These are phyloP conservation scores for Limenitis camilla DNA, from an alignment of 2,888 invertebrate genomes.

Conservation along the genomic window DNA sequence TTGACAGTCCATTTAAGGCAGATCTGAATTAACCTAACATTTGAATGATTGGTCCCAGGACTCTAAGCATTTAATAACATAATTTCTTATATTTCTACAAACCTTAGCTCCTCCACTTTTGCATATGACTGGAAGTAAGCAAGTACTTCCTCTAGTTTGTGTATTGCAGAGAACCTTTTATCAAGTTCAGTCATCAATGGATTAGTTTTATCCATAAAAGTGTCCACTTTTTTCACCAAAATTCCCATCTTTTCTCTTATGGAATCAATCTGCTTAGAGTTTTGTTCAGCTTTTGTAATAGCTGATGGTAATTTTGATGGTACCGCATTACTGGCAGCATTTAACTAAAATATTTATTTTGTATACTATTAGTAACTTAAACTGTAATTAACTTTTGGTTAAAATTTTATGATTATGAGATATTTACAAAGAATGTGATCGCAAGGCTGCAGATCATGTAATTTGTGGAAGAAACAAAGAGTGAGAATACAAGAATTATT, in stretches of 20 bases:
- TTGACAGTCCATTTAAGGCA: too few relatives aligned
- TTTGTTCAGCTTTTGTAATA: conserved; percentile 76
- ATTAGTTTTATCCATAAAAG: conserved; percentile 53
- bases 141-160: conserved; percentile 74
- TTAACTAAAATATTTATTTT: conserved; percentile 61
- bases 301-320: conserved; percentile 77
- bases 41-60: too few relatives aligned
- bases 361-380: background rate
- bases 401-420: too few relatives aligned
- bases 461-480: too few relatives aligned
- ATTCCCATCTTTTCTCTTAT: conserved; percentile 64
- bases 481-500: too few relatives aligned
- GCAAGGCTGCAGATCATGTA: too few relatives aligned
- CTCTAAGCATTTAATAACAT: too few relatives aligned
- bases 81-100: background rate
- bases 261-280: conserved; percentile 62
- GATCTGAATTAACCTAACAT: too few relatives aligned
- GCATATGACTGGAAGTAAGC: conserved; percentile 81
- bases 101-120: conserved; percentile 83
- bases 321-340: conserved; percentile 76
- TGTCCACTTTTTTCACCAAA: conserved; percentile 50
- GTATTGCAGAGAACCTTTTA: conserved; percentile 58
- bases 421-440: too few relatives aligned
- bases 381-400: background rate
- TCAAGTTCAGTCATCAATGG: conserved; percentile 63